phyloP scores from a whole-genome alignment of 2,113 vertebrate species.

The Petaurus breviceps region DNA sequence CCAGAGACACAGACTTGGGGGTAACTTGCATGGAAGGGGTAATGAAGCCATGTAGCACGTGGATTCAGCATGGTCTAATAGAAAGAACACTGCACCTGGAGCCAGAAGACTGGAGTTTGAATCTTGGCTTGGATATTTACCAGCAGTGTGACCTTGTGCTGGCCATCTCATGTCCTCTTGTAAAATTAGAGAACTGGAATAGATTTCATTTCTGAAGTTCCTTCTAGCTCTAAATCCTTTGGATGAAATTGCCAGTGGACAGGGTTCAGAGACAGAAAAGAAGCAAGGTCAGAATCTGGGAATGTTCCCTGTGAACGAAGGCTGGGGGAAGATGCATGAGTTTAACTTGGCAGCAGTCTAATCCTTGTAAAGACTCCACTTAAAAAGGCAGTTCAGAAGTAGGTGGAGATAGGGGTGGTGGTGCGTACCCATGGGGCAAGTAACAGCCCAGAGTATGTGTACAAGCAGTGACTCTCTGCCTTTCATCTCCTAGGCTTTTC shows the following conservation, averaged over 20 bases:
- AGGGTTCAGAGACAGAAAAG: background rate
- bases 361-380: background rate
- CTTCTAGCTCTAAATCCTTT: background rate
- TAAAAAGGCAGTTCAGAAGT: background rate
- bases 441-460: background rate
- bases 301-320: background rate
- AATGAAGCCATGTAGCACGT: background rate
- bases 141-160: background rate
- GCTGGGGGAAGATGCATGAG: background rate
- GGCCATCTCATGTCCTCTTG: background rate
- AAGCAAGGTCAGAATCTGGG: background rate
- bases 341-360: background rate
- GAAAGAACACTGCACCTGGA: background rate
- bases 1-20: background rate
- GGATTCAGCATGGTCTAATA: background rate
- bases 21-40: background rate
- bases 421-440: background rate
- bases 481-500: slow-evolving; percentile 84
- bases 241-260: background rate
- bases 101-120: background rate
- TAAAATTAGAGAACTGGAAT: background rate
- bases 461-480: background rate
- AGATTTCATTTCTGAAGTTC: background rate
- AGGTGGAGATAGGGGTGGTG: background rate
- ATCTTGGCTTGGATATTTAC: no score